phyloP scores from a whole-genome alignment of 30 jellyfish, hydroid and myxozoan species.

The Pseudorhiza aurosa region DNA sequence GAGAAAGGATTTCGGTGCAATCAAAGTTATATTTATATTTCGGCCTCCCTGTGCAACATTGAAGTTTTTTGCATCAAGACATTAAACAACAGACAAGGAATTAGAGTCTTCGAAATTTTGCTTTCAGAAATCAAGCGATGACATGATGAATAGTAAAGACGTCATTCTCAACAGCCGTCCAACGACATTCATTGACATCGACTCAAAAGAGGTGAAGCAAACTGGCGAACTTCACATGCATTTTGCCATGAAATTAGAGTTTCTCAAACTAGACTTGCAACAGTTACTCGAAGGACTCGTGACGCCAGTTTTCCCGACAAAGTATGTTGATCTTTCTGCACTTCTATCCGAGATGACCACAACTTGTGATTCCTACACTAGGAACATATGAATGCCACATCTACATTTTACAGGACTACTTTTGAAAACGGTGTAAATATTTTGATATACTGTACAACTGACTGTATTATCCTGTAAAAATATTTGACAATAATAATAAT shows the following conservation, averaged over 20 bases:
- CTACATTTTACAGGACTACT: too few species aligned
- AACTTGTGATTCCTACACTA: too few species aligned
- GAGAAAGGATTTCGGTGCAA: too few species aligned
- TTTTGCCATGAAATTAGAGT: constrained; percentile 43
- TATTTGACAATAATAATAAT: not conserved
- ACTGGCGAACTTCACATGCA: constrained; percentile 63
- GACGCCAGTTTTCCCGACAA: constrained; percentile 69
- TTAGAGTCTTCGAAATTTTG: too few species aligned
- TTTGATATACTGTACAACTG: too few species aligned
- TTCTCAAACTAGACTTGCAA: constrained; percentile 58
- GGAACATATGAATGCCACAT: not conserved
- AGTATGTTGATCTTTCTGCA: constrained; percentile 10
- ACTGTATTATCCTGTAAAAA: not conserved
- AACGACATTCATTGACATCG: constrained; percentile 75
- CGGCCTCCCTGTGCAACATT: too few species aligned
- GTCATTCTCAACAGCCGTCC: constrained; percentile 76
- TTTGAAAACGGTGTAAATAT: too few species aligned
- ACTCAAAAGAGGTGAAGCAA: constrained; percentile 73
- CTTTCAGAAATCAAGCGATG: constrained; percentile 4
- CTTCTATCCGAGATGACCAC: not conserved
- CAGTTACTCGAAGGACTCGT: constrained; percentile 75
- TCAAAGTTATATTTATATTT: too few species aligned
- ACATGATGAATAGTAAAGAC: constrained; percentile 62
- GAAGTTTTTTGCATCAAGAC: too few species aligned
- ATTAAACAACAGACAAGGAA: too few species aligned